phyloP scores from a whole-genome alignment of 2,888 invertebrate genomes.

The Parnassius glacialis region DNA sequence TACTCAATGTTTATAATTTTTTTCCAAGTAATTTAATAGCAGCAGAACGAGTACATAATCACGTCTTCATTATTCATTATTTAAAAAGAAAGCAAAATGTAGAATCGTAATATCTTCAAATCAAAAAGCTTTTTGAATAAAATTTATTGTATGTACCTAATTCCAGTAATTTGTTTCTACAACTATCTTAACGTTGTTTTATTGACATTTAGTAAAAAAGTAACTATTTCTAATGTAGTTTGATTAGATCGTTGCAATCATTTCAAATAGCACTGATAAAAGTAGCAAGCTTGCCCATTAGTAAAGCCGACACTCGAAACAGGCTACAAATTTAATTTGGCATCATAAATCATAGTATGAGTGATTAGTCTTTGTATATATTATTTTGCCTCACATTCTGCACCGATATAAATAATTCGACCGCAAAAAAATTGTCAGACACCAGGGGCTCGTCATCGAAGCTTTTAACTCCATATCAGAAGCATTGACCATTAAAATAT shows the following conservation, averaged over 20 bases:
- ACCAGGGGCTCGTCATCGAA: constrained; percentile 52
- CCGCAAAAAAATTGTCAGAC: constrained; percentile 34
- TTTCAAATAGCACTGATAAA: constrained; percentile 7
- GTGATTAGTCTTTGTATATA: constrained; percentile 38
- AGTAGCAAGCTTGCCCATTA: constrained; percentile 14
- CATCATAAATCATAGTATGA: constrained; percentile 42
- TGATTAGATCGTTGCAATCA: not conserved
- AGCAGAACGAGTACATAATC: constrained; percentile 1
- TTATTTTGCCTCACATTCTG: constrained; percentile 64
- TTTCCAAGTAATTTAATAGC: not conserved
- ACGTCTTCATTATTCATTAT: constrained; percentile 2
- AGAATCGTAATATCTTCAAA: not conserved
- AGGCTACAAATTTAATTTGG: constrained; percentile 41
- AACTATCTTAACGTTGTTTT: too few species aligned
- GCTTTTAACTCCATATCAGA: constrained; percentile 32
- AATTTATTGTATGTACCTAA: too few species aligned
- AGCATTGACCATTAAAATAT: constrained; percentile 33
- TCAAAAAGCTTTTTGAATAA: too few species aligned
- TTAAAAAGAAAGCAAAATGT: too few species aligned
- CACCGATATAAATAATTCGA: constrained; percentile 47
- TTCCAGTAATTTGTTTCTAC: too few species aligned
- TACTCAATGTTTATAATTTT: not conserved
- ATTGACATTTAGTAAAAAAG: too few species aligned
- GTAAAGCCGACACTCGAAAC: constrained; percentile 16
- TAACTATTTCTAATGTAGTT: too few species aligned